These are phyloP conservation scores for Ophraella communa DNA, from an alignment of 2,888 invertebrate genomes.

Conservation along the genomic window DNA sequence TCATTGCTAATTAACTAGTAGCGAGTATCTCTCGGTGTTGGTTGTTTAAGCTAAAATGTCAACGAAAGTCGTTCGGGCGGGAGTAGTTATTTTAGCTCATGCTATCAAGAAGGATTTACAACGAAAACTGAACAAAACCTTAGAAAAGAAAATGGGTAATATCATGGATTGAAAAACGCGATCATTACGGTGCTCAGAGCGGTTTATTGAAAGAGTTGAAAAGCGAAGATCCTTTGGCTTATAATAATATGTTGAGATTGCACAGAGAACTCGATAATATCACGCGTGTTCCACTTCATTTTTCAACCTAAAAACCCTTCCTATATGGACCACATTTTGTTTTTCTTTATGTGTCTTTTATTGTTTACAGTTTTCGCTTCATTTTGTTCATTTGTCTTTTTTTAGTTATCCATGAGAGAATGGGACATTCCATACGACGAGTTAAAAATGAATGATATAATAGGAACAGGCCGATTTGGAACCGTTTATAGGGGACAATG, in stretches of 20 bases:
- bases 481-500: constrained; percentile 94
- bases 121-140: neutral
- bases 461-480: constrained; percentile 93
- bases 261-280: too few species aligned
- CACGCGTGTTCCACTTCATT: too few species aligned
- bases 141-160: constrained; percentile 9
- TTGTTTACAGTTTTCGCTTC: too few species aligned
- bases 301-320: too few species aligned
- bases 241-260: too few species aligned
- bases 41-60: neutral
- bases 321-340: too few species aligned
- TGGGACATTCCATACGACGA: constrained; percentile 99
- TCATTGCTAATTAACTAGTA: neutral
- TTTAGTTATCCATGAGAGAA: constrained; percentile 85
- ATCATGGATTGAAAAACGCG: too few species aligned
- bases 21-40: neutral
- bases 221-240: too few species aligned
- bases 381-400: too few species aligned
- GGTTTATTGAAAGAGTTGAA: too few species aligned
- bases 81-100: neutral
- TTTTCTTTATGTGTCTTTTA: too few species aligned
- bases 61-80: neutral
- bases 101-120: neutral
- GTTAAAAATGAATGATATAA: constrained; percentile 82
- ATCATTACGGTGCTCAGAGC: too few species aligned